Evolutionary conservation across 2,888 invertebrate species (phyloP), one percentile per base, ranked within the genome.

Genomic region (Sialis fuliginosa): DNA sequence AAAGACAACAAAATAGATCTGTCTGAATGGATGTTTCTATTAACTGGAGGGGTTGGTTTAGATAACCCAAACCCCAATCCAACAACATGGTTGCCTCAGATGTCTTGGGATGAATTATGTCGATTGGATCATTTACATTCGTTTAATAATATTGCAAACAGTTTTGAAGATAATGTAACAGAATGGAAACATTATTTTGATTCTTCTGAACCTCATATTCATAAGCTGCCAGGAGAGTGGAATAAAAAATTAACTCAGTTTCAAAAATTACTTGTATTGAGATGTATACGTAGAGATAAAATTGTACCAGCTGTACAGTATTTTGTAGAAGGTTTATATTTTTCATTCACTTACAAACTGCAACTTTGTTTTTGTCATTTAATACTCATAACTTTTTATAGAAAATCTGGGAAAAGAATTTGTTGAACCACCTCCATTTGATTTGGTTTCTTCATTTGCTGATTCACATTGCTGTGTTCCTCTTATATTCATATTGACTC

Each of bases 401-500:
- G 83, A 65, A 48, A 68, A 83, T 60, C 67, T 90, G 62, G 93
- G 92, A 0, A 68, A 71, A 43, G 70, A 77, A 57, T 95, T 84
- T 60, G 79, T 91, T 6, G 88, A 90, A 60, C 88, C 93, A 0
- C 93, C 93, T 0, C 81, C 89, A 1, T 93, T 93, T 60, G 89
- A 93, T 65, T 68, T 95, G 53, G 65, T 70, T 1, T 81, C 89
- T 2, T 88, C 89, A 0, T 95, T 81, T 60, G 67, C 71, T 0
- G 92, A 93, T 60, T 93, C 93, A 0, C 83, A 86, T 56, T 81
- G 81, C 58, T 81, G 79, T 57, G 79, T 88, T n/a, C 95, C 95
- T 0, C 64, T 95, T 49, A 81, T 95, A 56, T 93, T 95, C 58
- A 80, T 95, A 31, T 66, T 95, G 50, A 91, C 92, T 0, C 91